Conservation (phyloP, 2,888 invertebrate genomes). For the Argyresthia goedartella region DNA sequence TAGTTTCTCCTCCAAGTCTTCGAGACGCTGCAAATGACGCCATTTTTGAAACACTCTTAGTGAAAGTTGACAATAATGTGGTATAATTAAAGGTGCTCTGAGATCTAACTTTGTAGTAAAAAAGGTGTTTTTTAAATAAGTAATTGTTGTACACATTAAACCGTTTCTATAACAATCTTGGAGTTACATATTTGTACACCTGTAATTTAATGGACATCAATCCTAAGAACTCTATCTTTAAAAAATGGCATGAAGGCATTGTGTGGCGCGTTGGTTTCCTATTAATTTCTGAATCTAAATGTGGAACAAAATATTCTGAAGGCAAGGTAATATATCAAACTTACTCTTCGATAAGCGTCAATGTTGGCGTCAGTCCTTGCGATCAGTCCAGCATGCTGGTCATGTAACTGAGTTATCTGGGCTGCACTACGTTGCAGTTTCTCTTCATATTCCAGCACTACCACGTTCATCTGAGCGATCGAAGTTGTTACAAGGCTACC, state of each 20-base stretch:
- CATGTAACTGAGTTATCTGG: conserved; percentile 41
- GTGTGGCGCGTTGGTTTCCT: too few species aligned
- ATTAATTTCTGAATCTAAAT: too few species aligned
- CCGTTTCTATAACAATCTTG: too few species aligned
- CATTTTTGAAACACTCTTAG: conserved; percentile 3
- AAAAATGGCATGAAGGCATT: too few species aligned
- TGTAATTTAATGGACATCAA: too few species aligned
- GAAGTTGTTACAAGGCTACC: too few species aligned
- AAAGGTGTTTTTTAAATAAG: too few species aligned
- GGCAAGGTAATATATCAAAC: conserved; percentile 8
- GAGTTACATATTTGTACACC: too few species aligned
- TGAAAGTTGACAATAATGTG: conserved; percentile 10
- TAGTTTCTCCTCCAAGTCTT: conserved; percentile 57
- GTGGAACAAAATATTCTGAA: too few species aligned
- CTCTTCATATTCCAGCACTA: conserved; percentile 61
- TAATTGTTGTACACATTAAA: too few species aligned
- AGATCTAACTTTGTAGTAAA: conserved; percentile 10
- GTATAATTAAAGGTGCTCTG: conserved; percentile 12
- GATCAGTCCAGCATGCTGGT: conserved; percentile 41
- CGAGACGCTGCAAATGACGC: conserved; percentile 30
- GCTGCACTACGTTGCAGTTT: conserved; percentile 49
- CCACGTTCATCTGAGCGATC: conserved; percentile 41
- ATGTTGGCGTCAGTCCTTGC: conserved; percentile 45
- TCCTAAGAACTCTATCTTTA: too few species aligned
- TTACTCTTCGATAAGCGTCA: conserved; percentile 49